A percentile compares a stretch with the other conserved stretches of the same genome.
These are phyloP conservation scores for Tetragnatha montana DNA, from an alignment of 2,888 invertebrate species.

Conservation along the genomic window DNA sequence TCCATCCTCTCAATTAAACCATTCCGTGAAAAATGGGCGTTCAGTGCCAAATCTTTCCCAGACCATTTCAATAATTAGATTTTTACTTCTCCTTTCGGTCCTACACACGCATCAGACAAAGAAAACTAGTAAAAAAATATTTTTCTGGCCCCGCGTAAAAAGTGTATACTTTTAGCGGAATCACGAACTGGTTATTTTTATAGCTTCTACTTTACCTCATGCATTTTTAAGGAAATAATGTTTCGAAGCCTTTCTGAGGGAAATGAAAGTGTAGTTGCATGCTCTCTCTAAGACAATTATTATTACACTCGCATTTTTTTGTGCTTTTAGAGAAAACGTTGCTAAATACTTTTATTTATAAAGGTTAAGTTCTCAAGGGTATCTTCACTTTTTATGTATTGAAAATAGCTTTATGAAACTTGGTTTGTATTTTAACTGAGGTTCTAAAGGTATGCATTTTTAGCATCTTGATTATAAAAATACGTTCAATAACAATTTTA, in stretches of 20 bases:
- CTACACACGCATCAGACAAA: constrained; percentile 32
- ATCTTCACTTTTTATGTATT: not conserved
- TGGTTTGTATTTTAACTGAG: not conserved
- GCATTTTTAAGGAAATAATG: not conserved
- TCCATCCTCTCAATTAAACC: constrained; percentile 32
- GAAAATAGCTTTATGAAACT: not conserved
- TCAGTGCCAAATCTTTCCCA: constrained; percentile 34
- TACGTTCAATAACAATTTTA: not conserved
- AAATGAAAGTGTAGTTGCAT: constrained; percentile 8
- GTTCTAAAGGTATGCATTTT: not conserved
- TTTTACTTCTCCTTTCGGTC: constrained; percentile 14
- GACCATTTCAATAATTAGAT: constrained; percentile 54
- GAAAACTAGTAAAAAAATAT: constrained; percentile 20
- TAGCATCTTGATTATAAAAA: not conserved
- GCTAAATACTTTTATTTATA: not conserved
- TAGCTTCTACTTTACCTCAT: constrained; percentile 15
- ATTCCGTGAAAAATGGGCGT: constrained; percentile 52
- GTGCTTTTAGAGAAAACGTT: too few species aligned
- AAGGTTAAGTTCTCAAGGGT: not conserved
- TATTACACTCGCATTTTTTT: too few species aligned
- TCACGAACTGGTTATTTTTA: constrained; percentile 1
- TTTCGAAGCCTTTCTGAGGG: not conserved
- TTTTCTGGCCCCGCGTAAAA: constrained; percentile 5
- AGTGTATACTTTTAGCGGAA: not conserved
- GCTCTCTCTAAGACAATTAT: not conserved